Evolutionary conservation across 2,888 invertebrate genomes (phyloP).

Genomic region (Teinopalpus imperialis): DNA sequence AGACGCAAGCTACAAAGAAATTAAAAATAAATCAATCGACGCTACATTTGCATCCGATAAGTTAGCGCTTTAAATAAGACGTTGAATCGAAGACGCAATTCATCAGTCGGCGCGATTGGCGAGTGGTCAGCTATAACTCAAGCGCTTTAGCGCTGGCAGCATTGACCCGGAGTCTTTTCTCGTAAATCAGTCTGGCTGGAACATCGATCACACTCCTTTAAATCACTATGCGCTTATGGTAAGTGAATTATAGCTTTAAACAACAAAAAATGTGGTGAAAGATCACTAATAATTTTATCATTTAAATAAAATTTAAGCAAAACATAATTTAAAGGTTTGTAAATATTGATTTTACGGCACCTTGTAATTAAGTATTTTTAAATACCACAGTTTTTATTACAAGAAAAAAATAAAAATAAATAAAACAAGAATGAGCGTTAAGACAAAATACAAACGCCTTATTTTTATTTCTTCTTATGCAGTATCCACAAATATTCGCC

Average conservation of each 20-base stretch:
- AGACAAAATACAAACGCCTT: too few relatives aligned
- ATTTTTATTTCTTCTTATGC: too few relatives aligned
- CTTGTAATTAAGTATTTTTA: too few relatives aligned
- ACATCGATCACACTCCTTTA: conserved; percentile 23
- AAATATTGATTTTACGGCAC: too few relatives aligned
- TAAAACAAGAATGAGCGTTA: too few relatives aligned
- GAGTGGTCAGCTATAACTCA: conserved; percentile 26
- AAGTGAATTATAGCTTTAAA: conserved; percentile 15
- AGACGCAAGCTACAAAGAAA: conserved; percentile 8
- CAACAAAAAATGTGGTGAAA: not conserved
- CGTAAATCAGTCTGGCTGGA: conserved; percentile 23
- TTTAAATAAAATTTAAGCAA: too few relatives aligned
- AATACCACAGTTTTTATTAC: too few relatives aligned
- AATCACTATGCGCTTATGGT: conserved; percentile 17
- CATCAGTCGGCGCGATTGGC: conserved; percentile 19
- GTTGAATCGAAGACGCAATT: conserved; percentile 24
- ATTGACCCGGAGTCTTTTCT: conserved; percentile 21
- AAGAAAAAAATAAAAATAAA: too few relatives aligned
- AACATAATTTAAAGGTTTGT: too few relatives aligned
- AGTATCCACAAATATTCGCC: too few relatives aligned
- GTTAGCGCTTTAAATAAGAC: conserved; percentile 23
- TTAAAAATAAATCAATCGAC: conserved; percentile 14
- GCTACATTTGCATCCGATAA: conserved; percentile 19
- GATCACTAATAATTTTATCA: too few relatives aligned
- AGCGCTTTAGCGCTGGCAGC: conserved; percentile 25